Evolutionary conservation across 2,113 vertebrate species (phyloP).

Genomic region (Alexandromys fortis): DNA sequence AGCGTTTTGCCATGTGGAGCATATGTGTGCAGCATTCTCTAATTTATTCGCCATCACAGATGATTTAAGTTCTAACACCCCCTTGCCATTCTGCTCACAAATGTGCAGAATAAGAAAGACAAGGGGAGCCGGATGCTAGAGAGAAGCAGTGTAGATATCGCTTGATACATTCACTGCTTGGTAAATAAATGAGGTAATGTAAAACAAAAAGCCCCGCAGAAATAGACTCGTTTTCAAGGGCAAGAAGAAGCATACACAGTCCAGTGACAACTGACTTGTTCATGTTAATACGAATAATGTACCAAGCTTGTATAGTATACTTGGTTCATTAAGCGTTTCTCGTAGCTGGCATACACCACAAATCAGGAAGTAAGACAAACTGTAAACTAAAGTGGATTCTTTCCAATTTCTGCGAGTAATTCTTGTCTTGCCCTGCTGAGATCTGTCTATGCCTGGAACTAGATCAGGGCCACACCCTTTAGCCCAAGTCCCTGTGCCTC

Average conservation of each 20-base stretch:
- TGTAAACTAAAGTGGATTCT: background rate
- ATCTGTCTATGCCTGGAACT: background rate
- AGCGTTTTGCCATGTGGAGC: background rate
- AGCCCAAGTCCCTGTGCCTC: background rate
- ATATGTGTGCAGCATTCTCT: background rate
- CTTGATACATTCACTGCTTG: background rate
- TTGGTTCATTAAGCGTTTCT: background rate
- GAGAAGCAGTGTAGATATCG: background rate
- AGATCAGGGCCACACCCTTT: background rate
- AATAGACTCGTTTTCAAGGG: background rate
- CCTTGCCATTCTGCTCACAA: background rate
- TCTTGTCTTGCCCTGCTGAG: background rate
- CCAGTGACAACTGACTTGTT: background rate
- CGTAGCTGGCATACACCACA: background rate
- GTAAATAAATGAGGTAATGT: background rate
- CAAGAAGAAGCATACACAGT: background rate
- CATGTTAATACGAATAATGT: background rate
- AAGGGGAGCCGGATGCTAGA: background rate
- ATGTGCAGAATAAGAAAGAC: background rate
- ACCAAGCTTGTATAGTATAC: background rate
- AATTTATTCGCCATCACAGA: background rate
- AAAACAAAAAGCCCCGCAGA: background rate
- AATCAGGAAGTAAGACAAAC: background rate
- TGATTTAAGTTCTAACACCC: background rate
- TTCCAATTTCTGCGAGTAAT: background rate